These are phyloP conservation scores for Gastracanthus pulcherrimus DNA, from an alignment of 2,888 invertebrate genomes.

Conservation along the genomic window DNA sequence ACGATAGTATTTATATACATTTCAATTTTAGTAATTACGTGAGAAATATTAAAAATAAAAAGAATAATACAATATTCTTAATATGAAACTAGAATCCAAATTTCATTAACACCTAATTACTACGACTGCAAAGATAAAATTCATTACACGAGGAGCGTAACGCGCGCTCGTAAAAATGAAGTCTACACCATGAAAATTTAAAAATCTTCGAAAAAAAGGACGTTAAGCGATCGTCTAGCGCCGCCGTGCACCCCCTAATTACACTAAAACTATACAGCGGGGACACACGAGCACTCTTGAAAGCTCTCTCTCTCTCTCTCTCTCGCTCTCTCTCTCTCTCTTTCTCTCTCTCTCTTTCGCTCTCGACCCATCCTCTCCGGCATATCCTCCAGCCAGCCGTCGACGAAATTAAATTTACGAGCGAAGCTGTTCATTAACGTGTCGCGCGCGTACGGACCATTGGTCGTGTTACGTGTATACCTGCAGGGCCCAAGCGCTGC, in stretches of 20 bases:
- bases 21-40: too few relatives aligned
- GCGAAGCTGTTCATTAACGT: slow-evolving; percentile 45
- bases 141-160: too few relatives aligned
- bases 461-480: not conserved
- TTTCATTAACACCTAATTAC: too few relatives aligned
- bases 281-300: not conserved
- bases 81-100: too few relatives aligned
- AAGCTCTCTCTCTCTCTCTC: not conserved
- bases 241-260: not conserved
- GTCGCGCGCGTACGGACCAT: slow-evolving; percentile 18
- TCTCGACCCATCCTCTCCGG: not conserved
- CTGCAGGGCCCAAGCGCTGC: too few relatives aligned
- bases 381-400: too few relatives aligned
- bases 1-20: too few relatives aligned
- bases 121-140: too few relatives aligned
- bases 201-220: not conserved
- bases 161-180: too few relatives aligned
- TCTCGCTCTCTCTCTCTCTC: not conserved
- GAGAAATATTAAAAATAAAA: too few relatives aligned
- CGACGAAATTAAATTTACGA: slow-evolving; percentile 49
- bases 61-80: too few relatives aligned
- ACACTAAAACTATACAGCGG: not conserved
- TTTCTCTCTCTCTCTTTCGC: not conserved
- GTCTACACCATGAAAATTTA: not conserved
- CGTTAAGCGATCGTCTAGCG: not conserved